phyloP scores from a whole-genome alignment of 2,888 invertebrate genomes.

The Ornithoptera alexandrae region DNA sequence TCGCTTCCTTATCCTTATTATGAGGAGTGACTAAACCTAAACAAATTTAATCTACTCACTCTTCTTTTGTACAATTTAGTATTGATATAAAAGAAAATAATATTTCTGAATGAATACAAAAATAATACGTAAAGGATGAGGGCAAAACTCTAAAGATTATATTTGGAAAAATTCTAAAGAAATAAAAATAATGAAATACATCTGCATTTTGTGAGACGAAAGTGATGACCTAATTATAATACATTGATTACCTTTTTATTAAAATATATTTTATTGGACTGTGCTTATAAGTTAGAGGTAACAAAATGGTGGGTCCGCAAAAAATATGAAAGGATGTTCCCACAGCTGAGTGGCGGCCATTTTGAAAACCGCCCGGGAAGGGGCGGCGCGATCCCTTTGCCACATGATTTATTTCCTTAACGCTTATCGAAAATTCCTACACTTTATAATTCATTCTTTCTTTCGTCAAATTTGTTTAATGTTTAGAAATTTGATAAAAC shows the following conservation, averaged over 20 bases:
- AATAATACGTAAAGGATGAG: background rate
- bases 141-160: constrained; percentile 23
- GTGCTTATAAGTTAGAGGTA: constrained; percentile 26
- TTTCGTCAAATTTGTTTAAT: background rate
- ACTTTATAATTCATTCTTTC: constrained; percentile 5
- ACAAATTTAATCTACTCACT: too few species aligned
- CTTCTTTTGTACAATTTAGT: too few species aligned
- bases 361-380: constrained; percentile 59
- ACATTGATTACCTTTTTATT: background rate
- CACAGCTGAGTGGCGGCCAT: constrained; percentile 70
- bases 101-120: background rate
- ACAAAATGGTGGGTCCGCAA: constrained; percentile 60
- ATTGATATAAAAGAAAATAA: too few species aligned
- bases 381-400: constrained; percentile 54
- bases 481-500: background rate
- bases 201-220: constrained; percentile 15
- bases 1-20: too few species aligned
- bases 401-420: constrained; percentile 64
- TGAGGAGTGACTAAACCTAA: too few species aligned
- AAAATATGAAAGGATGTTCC: constrained; percentile 52
- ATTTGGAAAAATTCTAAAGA: constrained; percentile 45
- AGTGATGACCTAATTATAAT: constrained; percentile 26
- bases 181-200: constrained; percentile 10
- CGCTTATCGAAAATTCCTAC: constrained; percentile 41
- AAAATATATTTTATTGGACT: background rate